These are phyloP conservation scores for Chunga burmeisteri DNA, from an alignment of 2,113 vertebrate species.

Conservation along the genomic window DNA sequence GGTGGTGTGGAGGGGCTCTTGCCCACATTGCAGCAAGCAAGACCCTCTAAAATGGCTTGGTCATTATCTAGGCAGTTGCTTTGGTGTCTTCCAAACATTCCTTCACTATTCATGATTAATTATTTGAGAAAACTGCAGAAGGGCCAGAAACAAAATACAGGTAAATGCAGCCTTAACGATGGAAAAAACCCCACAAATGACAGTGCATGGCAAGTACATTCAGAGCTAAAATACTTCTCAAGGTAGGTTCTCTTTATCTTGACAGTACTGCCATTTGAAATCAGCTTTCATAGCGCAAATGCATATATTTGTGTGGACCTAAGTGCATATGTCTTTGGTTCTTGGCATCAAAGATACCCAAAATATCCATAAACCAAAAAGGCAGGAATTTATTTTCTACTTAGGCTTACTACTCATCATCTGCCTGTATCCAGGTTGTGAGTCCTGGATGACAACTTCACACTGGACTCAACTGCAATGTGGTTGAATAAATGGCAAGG, in stretches of 20 bases:
- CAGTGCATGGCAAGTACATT: background rate
- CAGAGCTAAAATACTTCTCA: background rate
- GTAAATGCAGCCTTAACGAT: background rate
- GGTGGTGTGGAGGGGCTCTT: background rate
- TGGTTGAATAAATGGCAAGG: background rate
- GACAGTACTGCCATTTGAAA: background rate
- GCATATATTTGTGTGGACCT: background rate
- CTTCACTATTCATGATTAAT: background rate
- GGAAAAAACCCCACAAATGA: fast-evolving
- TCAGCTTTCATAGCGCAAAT: background rate
- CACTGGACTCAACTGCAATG: background rate
- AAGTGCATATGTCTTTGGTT: background rate
- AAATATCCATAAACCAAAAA: background rate
- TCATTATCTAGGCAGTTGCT: background rate
- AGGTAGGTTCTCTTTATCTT: background rate
- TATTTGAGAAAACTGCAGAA: background rate
- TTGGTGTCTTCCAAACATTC: background rate
- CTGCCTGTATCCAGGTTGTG: background rate
- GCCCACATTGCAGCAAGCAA: fast-evolving
- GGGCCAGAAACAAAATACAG: background rate
- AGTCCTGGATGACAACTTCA: background rate
- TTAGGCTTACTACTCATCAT: background rate
- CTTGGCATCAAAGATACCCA: background rate
- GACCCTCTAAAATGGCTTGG: background rate
- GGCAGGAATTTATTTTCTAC: background rate